phyloP scores from a whole-genome alignment of 2,113 vertebrate species.

The Coreoperca whiteheadi region DNA sequence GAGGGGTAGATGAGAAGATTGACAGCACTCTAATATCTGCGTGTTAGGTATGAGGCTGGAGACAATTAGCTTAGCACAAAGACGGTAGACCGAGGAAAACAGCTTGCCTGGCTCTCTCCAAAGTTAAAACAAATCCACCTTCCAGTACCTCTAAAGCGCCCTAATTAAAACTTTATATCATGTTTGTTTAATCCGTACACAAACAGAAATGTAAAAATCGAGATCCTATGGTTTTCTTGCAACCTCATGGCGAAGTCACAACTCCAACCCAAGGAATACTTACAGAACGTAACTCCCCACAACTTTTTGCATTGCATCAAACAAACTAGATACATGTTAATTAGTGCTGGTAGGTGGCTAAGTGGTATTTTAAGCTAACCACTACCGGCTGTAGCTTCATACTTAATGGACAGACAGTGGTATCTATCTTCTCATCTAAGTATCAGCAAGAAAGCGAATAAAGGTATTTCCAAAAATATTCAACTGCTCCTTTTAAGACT shows the following conservation, averaged over 20 bases:
- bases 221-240: not conserved
- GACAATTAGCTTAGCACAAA: not conserved
- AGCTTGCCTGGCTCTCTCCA: too few species aligned
- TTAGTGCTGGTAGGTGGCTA: not conserved
- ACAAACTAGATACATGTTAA: not conserved
- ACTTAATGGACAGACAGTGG: not conserved
- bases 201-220: not conserved
- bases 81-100: not conserved
- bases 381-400: not conserved
- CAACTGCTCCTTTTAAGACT: not conserved
- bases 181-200: not conserved
- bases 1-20: too few species aligned
- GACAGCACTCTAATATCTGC: too few species aligned
- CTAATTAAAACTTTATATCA: not conserved
- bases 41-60: not conserved
- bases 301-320: not conserved
- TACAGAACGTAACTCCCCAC: not conserved
- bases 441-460: not conserved
- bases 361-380: not conserved
- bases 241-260: not conserved
- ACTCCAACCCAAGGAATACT: not conserved
- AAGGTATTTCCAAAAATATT: not conserved
- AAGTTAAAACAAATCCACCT: not conserved
- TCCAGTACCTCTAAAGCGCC: not conserved
- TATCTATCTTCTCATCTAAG: not conserved